phyloP scores from a whole-genome alignment of 1,140 invertebrate species.

The Dendrolimus punctatus region DNA sequence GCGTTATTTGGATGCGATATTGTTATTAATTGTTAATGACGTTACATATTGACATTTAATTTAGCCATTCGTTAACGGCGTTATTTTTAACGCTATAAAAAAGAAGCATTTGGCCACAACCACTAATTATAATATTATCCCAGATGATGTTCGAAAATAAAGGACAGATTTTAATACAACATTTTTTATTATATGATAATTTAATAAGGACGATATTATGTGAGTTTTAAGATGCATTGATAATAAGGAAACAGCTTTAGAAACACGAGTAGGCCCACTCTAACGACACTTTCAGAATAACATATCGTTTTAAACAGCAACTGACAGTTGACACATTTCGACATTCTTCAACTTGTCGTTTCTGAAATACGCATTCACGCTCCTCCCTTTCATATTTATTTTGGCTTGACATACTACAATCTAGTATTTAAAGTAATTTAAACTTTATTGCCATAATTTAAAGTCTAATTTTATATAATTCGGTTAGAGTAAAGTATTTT shows the following conservation, averaged over 20 bases:
- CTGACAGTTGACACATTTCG: constrained; percentile 71
- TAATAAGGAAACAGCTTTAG: constrained; percentile 17
- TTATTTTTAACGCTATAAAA: no score
- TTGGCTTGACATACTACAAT: constrained; percentile 14
- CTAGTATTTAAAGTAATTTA: neutral
- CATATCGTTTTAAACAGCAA: constrained; percentile 68
- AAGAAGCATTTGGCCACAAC: no score
- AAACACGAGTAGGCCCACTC: constrained; percentile 39
- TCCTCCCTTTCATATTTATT: constrained; percentile 48
- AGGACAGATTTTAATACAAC: no score
- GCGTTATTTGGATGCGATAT: no score
- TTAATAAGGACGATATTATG: no score
- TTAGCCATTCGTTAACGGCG: no score
- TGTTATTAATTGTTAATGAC: no score
- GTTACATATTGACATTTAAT: no score
- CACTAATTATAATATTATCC: no score
- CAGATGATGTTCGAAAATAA: no score
- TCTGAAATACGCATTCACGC: constrained; percentile 48
- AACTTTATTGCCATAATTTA: constrained; percentile 15
- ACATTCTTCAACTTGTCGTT: constrained; percentile 69
- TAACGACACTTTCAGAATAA: constrained; percentile 51
- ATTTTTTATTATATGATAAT: no score
- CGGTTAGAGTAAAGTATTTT: neutral
- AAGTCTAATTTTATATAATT: neutral
- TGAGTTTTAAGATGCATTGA: no score